Evolutionary conservation across 2,113 vertebrate species (phyloP), one percentile per base, ranked within the genome.

Genomic region (Gambusia holbrooki): DNA sequence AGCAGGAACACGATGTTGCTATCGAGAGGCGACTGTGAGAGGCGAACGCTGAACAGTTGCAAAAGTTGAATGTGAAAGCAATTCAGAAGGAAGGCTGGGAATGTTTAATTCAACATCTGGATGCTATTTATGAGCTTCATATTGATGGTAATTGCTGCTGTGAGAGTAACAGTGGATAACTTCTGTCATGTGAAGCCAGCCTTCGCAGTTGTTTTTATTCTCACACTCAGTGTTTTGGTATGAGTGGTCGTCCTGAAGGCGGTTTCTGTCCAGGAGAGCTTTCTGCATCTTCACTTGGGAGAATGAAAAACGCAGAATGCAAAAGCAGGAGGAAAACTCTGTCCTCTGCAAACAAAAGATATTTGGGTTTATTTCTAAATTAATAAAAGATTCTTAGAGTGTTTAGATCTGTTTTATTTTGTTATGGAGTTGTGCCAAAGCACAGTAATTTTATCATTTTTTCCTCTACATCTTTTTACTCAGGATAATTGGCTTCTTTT

Each of bases 41-140:
- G 17, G 60, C 64, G 28, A 54, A 66, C 75, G 78, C 81, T 58
- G 73, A 81, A 67, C 8, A 84, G 81, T 27, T 66, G 58, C n/a
- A 84, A 73, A 84, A 70, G 71, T 62, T 83, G 42, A 68, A 73
- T 80, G 81, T 76, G 85, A 89, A 48, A 86, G 71, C 7, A 84
- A 71, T 48, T 5, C 48, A 74, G 64, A 78, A 40, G 35, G 66
- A 76, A 68, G 48, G 62, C 83, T 87, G 84, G 68, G 73, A 87
- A 69, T 71, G 66, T 85, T 89, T 87, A 60, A 81, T 86, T 65
- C 65, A 74, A 74, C 92, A 94, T 92, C 88, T 93, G 91, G 86
- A 89, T 81, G 60, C 72, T 69, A 89, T 93, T 91, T 66, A 77
- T 90, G 81, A 81, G 27, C 81, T 81, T 86, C 79, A 84, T 81